These are phyloP conservation scores for Eudyptes chrysolophus DNA, from an alignment of 2,113 vertebrate species.

Conservation along the genomic window DNA sequence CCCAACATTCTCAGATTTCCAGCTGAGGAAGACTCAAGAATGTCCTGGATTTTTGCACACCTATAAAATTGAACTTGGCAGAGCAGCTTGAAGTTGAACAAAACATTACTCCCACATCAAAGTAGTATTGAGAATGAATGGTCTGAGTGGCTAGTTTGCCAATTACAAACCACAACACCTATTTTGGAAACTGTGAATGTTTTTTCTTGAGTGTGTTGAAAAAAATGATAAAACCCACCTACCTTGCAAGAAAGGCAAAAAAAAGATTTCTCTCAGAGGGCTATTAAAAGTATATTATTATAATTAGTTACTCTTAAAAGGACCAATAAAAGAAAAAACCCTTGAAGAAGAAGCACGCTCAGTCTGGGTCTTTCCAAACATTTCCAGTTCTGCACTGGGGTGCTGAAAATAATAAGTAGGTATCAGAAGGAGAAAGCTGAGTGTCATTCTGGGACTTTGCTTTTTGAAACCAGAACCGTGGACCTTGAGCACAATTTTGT, in stretches of 20 bases:
- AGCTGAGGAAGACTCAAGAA: neutral
- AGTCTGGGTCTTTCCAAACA: neutral
- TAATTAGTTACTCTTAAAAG: neutral
- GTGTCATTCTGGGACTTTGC: neutral
- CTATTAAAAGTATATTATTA: neutral
- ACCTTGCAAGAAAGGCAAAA: neutral
- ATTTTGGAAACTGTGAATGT: neutral
- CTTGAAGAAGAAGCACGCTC: neutral
- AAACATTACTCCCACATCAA: neutral
- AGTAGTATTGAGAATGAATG: neutral
- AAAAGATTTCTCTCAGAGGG: neutral
- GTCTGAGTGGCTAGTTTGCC: neutral
- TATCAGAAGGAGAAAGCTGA: neutral
- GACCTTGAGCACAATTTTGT: neutral
- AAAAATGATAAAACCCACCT: neutral
- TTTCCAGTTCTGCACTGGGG: neutral
- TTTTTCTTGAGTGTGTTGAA: neutral
- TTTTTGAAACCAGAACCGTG: neutral
- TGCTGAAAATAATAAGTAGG: neutral
- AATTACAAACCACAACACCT: neutral
- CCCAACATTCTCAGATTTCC: neutral
- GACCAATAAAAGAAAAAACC: neutral
- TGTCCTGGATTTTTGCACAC: neutral
- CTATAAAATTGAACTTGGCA: neutral
- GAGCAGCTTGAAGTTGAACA: neutral